Percentiles rank a stretch among this genome's conserved stretches.
phyloP scores from a whole-genome alignment of 2,888 invertebrate species.

The Drosophila mettleri region DNA sequence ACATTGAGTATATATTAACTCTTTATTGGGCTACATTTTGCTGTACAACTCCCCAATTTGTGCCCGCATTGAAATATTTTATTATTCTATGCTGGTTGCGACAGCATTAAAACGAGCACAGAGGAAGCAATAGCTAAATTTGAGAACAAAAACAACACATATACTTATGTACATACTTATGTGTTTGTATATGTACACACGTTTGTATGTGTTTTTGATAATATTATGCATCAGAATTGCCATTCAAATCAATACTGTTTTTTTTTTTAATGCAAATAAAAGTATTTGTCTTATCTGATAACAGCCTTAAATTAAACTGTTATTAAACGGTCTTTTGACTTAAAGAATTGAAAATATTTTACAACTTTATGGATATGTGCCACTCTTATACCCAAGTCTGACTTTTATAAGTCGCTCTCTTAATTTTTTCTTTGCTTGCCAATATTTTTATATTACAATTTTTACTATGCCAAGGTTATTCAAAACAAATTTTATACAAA shows the following conservation, averaged over 20 bases:
- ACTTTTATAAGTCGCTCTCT: too few relatives aligned
- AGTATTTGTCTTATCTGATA: background rate
- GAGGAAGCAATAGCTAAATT: slow-evolving; percentile 1
- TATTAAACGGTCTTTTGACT: background rate
- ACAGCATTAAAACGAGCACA: slow-evolving; percentile 12
- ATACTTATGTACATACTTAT: too few relatives aligned
- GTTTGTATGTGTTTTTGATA: too few relatives aligned
- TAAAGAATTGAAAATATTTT: too few relatives aligned
- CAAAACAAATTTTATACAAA: background rate
- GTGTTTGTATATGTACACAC: too few relatives aligned
- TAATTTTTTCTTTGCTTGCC: too few relatives aligned
- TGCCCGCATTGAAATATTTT: slow-evolving; percentile 8
- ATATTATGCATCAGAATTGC: too few relatives aligned
- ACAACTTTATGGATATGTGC: background rate
- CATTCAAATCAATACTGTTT: too few relatives aligned
- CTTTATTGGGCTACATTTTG: slow-evolving; percentile 3
- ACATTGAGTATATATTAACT: slow-evolving; percentile 5
- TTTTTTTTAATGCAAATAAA: background rate
- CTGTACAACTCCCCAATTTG: background rate
- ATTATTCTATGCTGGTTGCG: slow-evolving; percentile 28
- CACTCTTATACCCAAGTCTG: too few relatives aligned
- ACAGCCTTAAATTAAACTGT: too few relatives aligned
- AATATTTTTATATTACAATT: too few relatives aligned
- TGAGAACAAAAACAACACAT: slow-evolving; percentile 1
- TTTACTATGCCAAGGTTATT: too few relatives aligned